phyloP scores from a whole-genome alignment of 2,113 vertebrate genomes.

The Siniperca chuatsi region DNA sequence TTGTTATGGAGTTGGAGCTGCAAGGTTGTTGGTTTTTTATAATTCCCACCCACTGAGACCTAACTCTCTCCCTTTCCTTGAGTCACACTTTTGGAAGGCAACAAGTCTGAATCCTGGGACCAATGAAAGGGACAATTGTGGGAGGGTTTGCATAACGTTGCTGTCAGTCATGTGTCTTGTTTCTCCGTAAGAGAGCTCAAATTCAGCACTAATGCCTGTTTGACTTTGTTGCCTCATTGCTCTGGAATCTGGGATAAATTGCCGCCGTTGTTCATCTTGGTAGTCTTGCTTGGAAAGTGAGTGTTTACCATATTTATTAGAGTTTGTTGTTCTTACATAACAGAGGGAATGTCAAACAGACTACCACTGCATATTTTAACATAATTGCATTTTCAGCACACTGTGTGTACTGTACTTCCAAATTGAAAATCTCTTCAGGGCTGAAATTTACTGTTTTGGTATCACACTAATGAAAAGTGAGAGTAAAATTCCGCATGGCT shows the following conservation, averaged over 20 bases:
- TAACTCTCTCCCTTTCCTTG: constrained; percentile 40
- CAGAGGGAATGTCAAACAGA: constrained; percentile 3
- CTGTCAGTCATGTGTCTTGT: constrained; percentile 79
- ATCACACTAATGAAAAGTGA: neutral
- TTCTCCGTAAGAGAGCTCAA: constrained; percentile 66
- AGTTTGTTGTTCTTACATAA: constrained; percentile 48
- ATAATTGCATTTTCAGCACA: constrained; percentile 22
- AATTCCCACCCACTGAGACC: constrained; percentile 56
- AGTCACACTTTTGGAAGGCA: constrained; percentile 63
- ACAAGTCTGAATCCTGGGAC: constrained; percentile 54
- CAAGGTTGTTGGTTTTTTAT: no score
- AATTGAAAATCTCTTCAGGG: neutral
- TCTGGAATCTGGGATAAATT: constrained; percentile 72
- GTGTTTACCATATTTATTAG: constrained; percentile 45
- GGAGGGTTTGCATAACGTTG: constrained; percentile 66
- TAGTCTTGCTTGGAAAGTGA: constrained; percentile 39
- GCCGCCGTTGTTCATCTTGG: constrained; percentile 47
- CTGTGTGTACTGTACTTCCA: neutral
- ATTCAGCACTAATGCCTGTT: constrained; percentile 72
- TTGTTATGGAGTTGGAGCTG: constrained; percentile 1
- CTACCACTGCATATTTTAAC: constrained; percentile 1
- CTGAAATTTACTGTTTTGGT: constrained; percentile 16
- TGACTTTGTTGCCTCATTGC: constrained; percentile 79
- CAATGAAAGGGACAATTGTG: constrained; percentile 78
- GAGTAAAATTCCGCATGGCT: neutral